phyloP scores from a whole-genome alignment of 1,140 invertebrate genomes.

The Drosophila auraria region DNA sequence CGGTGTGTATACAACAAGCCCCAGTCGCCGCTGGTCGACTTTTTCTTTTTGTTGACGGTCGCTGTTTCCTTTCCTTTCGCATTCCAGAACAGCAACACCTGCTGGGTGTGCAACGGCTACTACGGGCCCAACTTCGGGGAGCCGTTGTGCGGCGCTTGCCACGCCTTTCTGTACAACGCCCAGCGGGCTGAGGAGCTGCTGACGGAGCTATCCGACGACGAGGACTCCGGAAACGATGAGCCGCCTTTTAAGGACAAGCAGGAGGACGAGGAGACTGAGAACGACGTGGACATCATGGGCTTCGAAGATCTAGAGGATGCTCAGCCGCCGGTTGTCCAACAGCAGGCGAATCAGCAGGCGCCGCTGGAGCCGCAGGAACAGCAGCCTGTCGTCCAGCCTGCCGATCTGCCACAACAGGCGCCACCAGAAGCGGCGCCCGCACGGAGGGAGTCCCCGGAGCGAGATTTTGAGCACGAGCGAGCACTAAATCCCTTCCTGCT shows the following conservation, averaged over 20 bases:
- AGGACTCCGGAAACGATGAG: conserved; percentile 97
- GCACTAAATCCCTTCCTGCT: conserved; percentile 64
- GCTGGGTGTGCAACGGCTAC: conserved; percentile 95
- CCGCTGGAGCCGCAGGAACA: conserved; percentile 17
- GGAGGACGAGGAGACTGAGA: conserved; percentile 86
- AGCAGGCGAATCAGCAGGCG: conserved; percentile 18
- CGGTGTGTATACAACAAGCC: conserved; percentile 66
- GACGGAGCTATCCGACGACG: conserved; percentile 93
- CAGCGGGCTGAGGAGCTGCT: conserved; percentile 76
- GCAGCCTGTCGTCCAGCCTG: conserved; percentile 7
- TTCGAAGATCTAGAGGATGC: conserved; percentile 76
- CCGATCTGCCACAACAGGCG: conserved; percentile 15
- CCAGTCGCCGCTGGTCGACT: not conserved
- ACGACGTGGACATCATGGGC: conserved; percentile 78
- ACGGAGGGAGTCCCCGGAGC: conserved; percentile 52
- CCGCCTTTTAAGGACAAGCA: conserved; percentile 87
- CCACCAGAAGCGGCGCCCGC: conserved; percentile 18
- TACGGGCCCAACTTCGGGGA: conserved; percentile 96
- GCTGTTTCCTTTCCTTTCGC: conserved; percentile 11
- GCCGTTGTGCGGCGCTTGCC: conserved; percentile 96
- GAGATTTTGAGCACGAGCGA: conserved; percentile 58
- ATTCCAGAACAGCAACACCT: conserved; percentile 85
- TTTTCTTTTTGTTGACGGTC: conserved; percentile 4
- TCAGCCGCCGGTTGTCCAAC: conserved; percentile 36
- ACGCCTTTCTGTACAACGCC: conserved; percentile 95